phyloP scores from a whole-genome alignment of 1,140 invertebrate species.

The Mylabris phalerata region DNA sequence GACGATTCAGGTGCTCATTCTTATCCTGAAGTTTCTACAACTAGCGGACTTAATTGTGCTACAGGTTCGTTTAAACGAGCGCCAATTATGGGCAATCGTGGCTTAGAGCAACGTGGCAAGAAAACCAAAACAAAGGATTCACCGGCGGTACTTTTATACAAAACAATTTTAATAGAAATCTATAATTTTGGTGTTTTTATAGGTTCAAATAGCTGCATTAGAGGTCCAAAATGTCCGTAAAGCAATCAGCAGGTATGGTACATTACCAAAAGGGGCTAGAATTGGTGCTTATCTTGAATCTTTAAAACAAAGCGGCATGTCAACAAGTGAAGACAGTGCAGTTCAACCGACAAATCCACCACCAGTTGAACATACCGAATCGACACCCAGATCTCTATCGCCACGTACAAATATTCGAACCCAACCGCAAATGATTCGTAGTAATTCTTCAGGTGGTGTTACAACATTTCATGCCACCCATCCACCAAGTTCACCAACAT shows the following conservation, averaged over 20 bases:
- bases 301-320: constrained; percentile 67
- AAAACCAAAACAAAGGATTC: constrained; percentile 52
- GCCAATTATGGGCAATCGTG: constrained; percentile 49
- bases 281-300: constrained; percentile 95
- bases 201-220: constrained; percentile 76
- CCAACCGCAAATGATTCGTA: constrained; percentile 73
- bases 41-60: constrained; percentile 33
- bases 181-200: constrained; percentile 18
- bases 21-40: constrained; percentile 42
- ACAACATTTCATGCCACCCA: constrained; percentile 55
- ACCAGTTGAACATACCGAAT: constrained; percentile 31
- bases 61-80: constrained; percentile 49
- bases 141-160: constrained; percentile 19
- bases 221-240: constrained; percentile 96
- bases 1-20: constrained; percentile 54
- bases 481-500: constrained; percentile 51
- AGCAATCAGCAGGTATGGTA: constrained; percentile 94
- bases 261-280: constrained; percentile 87
- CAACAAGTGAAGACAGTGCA: constrained; percentile 46
- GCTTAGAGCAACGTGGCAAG: constrained; percentile 46
- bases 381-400: constrained; percentile 38
- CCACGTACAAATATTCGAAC: constrained; percentile 57
- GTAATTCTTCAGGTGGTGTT: constrained; percentile 74
- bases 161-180: not conserved
- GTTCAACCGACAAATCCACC: constrained; percentile 34